phyloP scores from a whole-genome alignment of 2,888 invertebrate genomes.

The Napeogenes inachia region DNA sequence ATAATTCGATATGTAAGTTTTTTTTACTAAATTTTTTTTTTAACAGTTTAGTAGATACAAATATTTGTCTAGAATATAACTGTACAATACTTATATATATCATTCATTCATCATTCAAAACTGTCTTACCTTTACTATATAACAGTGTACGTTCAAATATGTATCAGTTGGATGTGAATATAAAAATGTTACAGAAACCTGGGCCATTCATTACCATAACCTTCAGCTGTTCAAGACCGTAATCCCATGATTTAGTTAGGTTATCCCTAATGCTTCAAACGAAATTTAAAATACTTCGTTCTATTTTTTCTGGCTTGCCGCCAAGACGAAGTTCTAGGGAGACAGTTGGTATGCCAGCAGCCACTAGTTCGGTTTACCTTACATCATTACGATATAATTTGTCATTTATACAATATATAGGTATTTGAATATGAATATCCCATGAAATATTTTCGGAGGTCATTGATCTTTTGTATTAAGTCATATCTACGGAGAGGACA shows the following conservation, averaged over 20 bases:
- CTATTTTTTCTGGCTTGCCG: conserved; percentile 24
- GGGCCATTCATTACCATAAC: background rate
- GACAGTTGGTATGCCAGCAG: conserved; percentile 13
- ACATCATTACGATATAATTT: background rate
- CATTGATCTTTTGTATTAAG: background rate
- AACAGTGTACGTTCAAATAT: too few species aligned
- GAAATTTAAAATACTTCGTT: conserved; percentile 28
- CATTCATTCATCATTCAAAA: too few species aligned
- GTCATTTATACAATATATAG: too few species aligned
- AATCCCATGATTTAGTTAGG: conserved; percentile 21
- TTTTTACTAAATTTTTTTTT: conserved; percentile 2
- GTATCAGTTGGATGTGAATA: background rate
- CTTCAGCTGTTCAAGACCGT: conserved; percentile 14
- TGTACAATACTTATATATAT: too few species aligned
- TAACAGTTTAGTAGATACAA: background rate
- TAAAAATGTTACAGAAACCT: background rate
- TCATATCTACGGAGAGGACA: too few species aligned
- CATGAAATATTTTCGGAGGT: background rate
- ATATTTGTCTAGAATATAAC: too few species aligned
- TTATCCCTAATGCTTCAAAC: conserved; percentile 22
- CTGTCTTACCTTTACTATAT: too few species aligned
- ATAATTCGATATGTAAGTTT: conserved; percentile 37
- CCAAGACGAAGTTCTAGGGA: conserved; percentile 23
- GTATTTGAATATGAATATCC: too few species aligned
- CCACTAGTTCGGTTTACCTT: background rate